Evolutionary conservation across 2,113 vertebrate species (phyloP).

Genomic region (Leucoraja erinaceus): DNA sequence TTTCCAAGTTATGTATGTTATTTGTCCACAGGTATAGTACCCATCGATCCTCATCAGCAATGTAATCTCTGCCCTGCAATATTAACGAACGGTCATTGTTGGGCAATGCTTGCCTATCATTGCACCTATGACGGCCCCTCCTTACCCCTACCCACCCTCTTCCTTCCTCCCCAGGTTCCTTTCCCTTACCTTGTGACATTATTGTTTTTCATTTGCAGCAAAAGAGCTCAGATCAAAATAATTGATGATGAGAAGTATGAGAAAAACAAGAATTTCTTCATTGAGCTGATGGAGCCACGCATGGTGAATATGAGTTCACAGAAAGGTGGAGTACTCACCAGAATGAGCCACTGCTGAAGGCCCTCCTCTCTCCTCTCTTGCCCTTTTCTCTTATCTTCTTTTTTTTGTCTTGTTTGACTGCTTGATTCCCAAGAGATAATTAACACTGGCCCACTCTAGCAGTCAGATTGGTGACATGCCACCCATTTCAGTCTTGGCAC

Average conservation of each 20-base stretch:
- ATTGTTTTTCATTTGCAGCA: constrained; percentile 74
- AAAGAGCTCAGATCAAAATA: constrained; percentile 76
- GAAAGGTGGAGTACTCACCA: constrained; percentile 76
- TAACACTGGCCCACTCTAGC: constrained; percentile 51
- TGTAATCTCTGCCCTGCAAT: not conserved
- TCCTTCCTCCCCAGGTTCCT: constrained; percentile 44
- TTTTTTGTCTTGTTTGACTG: constrained; percentile 40
- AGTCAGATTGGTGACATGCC: constrained; percentile 59
- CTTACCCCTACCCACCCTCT: constrained; percentile 47
- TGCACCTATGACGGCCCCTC: constrained; percentile 45
- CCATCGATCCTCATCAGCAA: not conserved
- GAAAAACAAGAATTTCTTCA: constrained; percentile 77
- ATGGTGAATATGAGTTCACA: constrained; percentile 79
- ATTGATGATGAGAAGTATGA: constrained; percentile 79
- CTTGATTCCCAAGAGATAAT: constrained; percentile 40
- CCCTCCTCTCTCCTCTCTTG: constrained; percentile 53
- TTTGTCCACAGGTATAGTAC: constrained; percentile 18
- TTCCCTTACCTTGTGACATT: constrained; percentile 57
- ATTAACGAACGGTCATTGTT: not conserved
- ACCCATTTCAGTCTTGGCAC: constrained; percentile 25
- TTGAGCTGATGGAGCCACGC: constrained; percentile 72
- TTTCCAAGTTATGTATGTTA: not conserved
- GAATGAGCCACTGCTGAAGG: constrained; percentile 46
- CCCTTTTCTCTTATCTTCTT: constrained; percentile 45
- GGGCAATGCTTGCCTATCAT: constrained; percentile 27